These are phyloP conservation scores for Ennomos quercinarius DNA, from an alignment of 2,888 invertebrate species.

Conservation along the genomic window DNA sequence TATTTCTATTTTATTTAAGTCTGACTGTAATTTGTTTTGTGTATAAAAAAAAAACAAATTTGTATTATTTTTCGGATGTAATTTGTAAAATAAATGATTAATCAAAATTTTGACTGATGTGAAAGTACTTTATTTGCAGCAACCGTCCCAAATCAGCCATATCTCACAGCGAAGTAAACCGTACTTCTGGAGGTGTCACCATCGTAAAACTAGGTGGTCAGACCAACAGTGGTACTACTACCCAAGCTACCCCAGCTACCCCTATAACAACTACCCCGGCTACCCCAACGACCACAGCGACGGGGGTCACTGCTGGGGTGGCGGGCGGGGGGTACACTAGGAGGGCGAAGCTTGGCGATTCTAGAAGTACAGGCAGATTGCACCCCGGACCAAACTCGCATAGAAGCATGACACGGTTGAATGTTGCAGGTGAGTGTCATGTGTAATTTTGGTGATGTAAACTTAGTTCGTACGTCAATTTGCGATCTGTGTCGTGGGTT, in stretches of 20 bases:
- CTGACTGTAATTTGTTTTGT: no score
- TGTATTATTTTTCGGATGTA: no score
- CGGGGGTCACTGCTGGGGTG: constrained; percentile 33
- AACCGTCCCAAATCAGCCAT: constrained; percentile 67
- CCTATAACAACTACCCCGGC: constrained; percentile 33
- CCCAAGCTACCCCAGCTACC: constrained; percentile 29
- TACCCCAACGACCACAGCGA: constrained; percentile 32
- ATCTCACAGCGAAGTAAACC: constrained; percentile 86
- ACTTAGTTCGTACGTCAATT: no score
- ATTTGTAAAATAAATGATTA: no score
- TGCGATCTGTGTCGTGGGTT: background rate
- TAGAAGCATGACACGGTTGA: constrained; percentile 91
- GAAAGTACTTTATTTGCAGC: constrained; percentile 40
- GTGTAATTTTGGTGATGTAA: no score
- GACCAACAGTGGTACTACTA: constrained; percentile 31
- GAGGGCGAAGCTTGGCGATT: constrained; percentile 89
- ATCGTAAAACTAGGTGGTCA: constrained; percentile 89
- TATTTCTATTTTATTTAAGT: no score
- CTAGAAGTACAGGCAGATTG: constrained; percentile 90
- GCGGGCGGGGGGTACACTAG: constrained; percentile 79
- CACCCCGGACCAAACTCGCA: constrained; percentile 90
- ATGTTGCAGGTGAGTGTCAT: constrained; percentile 86
- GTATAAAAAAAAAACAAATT: no score
- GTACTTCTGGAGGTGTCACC: constrained; percentile 91
- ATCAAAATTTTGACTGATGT: no score